Percentiles rank a stretch among this genome's conserved stretches.
phyloP scores from a whole-genome alignment of 2,888 invertebrate species.

The Auanema sp. region DNA sequence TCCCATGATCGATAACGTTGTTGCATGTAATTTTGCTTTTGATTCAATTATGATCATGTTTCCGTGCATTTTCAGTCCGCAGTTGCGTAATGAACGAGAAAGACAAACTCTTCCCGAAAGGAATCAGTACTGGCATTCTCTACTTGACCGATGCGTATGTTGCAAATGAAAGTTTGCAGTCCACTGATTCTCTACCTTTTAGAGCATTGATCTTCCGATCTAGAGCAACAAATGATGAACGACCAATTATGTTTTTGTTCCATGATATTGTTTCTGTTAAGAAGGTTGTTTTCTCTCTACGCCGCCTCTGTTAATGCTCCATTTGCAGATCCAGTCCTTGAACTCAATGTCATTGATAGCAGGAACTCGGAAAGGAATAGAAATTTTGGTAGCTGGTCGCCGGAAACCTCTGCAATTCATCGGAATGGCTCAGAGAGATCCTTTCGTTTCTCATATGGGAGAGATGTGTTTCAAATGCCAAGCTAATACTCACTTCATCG shows the following conservation, averaged over 20 bases:
- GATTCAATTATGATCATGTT: not conserved
- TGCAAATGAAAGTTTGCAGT: not conserved
- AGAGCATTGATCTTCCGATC: slow-evolving; percentile 52
- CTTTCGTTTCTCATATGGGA: slow-evolving; percentile 37
- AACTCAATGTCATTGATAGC: slow-evolving; percentile 43
- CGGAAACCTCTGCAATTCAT: slow-evolving; percentile 51
- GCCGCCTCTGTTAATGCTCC: not conserved
- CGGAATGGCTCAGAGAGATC: slow-evolving; percentile 44
- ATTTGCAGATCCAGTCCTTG: slow-evolving; percentile 38
- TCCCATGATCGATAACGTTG: slow-evolving; percentile 41
- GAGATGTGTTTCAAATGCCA: slow-evolving; percentile 20
- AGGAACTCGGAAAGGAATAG: slow-evolving; percentile 51
- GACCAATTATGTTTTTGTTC: slow-evolving; percentile 45
- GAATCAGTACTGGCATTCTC: slow-evolving; percentile 46
- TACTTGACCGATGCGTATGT: slow-evolving; percentile 46
- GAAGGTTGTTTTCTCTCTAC: slow-evolving; percentile 32
- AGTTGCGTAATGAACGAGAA: slow-evolving; percentile 56
- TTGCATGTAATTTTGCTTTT: slow-evolving; percentile 31
- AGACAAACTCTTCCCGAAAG: slow-evolving; percentile 47
- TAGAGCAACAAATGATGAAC: slow-evolving; percentile 24
- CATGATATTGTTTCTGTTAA: slow-evolving; percentile 41
- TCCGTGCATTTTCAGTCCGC: slow-evolving; percentile 38
- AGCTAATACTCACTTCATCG: slow-evolving; percentile 12
- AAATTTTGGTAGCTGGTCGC: slow-evolving; percentile 40
- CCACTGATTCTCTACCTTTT: slow-evolving; percentile 9